Evolutionary conservation across 2,797 vertebrate species (phyloP).

Genomic region (Aselliscus stoliczkanus): DNA sequence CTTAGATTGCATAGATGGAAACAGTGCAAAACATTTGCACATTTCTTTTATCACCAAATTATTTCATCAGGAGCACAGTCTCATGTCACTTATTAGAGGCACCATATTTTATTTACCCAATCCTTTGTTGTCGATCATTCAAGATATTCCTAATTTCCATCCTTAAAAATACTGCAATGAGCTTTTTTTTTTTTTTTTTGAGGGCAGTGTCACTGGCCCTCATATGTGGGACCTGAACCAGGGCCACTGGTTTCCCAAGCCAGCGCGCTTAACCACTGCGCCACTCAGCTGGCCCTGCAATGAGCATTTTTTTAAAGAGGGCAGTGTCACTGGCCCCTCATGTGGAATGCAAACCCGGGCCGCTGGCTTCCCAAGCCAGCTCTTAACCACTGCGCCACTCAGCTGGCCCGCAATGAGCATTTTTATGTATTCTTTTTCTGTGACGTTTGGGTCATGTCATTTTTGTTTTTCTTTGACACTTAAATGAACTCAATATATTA

Average conservation of each 20-base stretch:
- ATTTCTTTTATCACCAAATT: background rate
- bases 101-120: background rate
- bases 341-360: too few relatives aligned
- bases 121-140: background rate
- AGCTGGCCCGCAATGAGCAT: background rate
- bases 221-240: too few relatives aligned
- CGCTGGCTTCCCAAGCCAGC: too few relatives aligned
- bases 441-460: background rate
- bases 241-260: too few relatives aligned
- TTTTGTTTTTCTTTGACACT: background rate
- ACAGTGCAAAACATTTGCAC: background rate
- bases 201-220: too few relatives aligned
- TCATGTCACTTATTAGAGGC: background rate
- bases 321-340: too few relatives aligned
- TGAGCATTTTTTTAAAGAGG: too few relatives aligned
- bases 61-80: background rate
- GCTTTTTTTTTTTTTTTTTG: too few relatives aligned
- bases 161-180: conserved; percentile 24
- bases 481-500: background rate
- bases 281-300: too few relatives aligned
- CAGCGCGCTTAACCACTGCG: too few relatives aligned
- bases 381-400: too few relatives aligned
- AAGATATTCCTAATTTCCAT: conserved; percentile 11
- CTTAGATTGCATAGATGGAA: background rate
- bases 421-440: background rate